Base-by-base conservation (phyloP, 2,888 invertebrate genomes). In the Eudasyphora cyanicolor region DNA sequence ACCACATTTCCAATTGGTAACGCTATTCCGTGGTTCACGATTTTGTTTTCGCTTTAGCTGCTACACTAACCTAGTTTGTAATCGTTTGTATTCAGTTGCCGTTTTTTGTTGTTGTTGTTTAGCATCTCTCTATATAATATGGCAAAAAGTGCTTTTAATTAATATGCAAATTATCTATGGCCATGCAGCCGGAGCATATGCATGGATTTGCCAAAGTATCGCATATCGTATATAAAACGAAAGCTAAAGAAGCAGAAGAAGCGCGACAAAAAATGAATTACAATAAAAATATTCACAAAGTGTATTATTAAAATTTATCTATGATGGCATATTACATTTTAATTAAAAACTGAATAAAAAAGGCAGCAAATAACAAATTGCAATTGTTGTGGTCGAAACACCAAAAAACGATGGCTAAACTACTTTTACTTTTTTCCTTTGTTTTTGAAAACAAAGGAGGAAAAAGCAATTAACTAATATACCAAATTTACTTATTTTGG, bases 111-210 rank as follows among this genome's bases (percentile, higher is more conserved):
- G 10, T 38, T 19, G n/a, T n/a, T n/a, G n/a, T n/a, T n/a, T n/a
- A n/a, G 35, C 64, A 57, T 4, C 57, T 57, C 57, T 57, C 57
- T 14, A n/a, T n/a, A n/a, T n/a, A 27, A 12, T 27, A 57, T 27
- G 27, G 27, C 57, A 69, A 49, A 73, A 69, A 77, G 67, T 17
- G 24, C 29, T 79, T 79, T 79, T 82, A 79, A 82, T 82, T 82
- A 82, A 82, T 82, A 82, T 82, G 82, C 76, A 79, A 82, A 82
- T 82, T 82, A 82, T 79, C 79, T 76, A 24, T 51, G 29, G 17
- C 60, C 67, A 79, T 57, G 49, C 57, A 51, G 60, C 57, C 71
- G 42, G 21, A 19, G 64, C 60, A 60, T 29, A 60, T 60, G 60
- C n/a, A 29, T 60, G 29, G 29, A 57, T 24, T 24, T 60, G 3